Evolutionary conservation across 2,888 invertebrate species (phyloP), one percentile per base, ranked within the genome.

Genomic region (Ectemnius continuus): DNA sequence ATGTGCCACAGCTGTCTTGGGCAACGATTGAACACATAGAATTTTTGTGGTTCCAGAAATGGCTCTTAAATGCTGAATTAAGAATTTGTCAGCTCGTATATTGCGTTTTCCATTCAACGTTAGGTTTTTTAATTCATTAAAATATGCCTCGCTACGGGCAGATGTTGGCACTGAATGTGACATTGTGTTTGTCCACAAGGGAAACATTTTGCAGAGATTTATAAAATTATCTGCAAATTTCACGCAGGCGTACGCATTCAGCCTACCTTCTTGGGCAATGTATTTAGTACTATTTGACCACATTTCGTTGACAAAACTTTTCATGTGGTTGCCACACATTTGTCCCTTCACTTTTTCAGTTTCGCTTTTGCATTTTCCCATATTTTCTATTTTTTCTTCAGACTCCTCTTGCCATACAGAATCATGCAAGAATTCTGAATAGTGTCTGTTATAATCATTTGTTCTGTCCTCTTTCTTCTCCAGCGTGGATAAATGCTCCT

Each of bases 61-160:
- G 4, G 61, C 52, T 46, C 68, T 67, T 11, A 81, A 57, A 52
- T 81, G 81, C 4, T 66, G 59, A 11, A 75, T 61, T 8, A 79
- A 65, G 52, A 61, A 79, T 59, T 81, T 78, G 46, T 78, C 74
- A 0, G 67, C 52, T 11, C 78, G 61, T 0, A 78, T 16, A 45
- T 76, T 67, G 14, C 67, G 48, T 1, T 11, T 20, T n/a, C 18
- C 59, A 18, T 59, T 59, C 16, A 59, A 8, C 16, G n/a, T 59
- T 14, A 59, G 8, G 18, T 59, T n/a, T 8, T 59, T 59, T 2
- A 59, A 20, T 3, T 59, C 59, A 14, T 20, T 20, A 23, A 59
- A 59, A 26, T 59, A 59, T 20, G 16, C 59, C 28, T 59, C 59
- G 8, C 59, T 59, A 11, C 59, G 20, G 3, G 59, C 59, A 59